These are phyloP conservation scores for Herminia tarsipennalis DNA, from an alignment of 2,888 invertebrate species.

Conservation along the genomic window DNA sequence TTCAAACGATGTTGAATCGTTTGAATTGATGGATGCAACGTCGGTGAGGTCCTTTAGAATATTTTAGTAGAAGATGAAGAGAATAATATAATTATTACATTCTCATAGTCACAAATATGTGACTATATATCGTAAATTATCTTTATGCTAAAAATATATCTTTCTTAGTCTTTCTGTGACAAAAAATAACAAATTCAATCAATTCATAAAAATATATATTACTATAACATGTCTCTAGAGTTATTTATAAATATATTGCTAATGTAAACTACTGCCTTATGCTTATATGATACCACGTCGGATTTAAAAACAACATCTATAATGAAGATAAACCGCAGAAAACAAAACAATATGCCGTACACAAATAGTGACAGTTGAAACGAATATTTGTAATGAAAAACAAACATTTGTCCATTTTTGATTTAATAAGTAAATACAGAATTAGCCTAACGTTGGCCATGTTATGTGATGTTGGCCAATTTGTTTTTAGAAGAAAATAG, in stretches of 20 bases:
- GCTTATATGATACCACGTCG: slow-evolving; percentile 1
- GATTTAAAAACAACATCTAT: slow-evolving; percentile 37
- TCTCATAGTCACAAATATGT: no score
- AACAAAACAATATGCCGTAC: slow-evolving; percentile 46
- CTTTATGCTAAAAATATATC: no score
- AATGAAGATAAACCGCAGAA: slow-evolving; percentile 42
- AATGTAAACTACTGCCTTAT: slow-evolving; percentile 4
- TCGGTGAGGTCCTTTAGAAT: no score
- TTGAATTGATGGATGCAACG: no score
- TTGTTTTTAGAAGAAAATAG: slow-evolving; percentile 2
- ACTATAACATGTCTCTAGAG: no score
- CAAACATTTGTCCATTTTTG: slow-evolving; percentile 51
- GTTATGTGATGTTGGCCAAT: slow-evolving; percentile 2
- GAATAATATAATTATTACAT: no score
- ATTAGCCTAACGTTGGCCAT: slow-evolving; percentile 34
- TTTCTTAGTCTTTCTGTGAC: no score
- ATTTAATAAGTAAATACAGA: slow-evolving; percentile 46
- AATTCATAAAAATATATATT: not conserved
- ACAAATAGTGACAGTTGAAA: slow-evolving; percentile 41
- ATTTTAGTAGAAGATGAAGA: no score
- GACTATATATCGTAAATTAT: no score
- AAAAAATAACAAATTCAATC: not conserved
- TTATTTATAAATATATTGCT: no score
- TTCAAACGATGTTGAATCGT: no score
- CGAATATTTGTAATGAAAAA: slow-evolving; percentile 54